Evolutionary conservation across 2,888 invertebrate genomes (phyloP).

Genomic region (Palloptera scutellata): DNA sequence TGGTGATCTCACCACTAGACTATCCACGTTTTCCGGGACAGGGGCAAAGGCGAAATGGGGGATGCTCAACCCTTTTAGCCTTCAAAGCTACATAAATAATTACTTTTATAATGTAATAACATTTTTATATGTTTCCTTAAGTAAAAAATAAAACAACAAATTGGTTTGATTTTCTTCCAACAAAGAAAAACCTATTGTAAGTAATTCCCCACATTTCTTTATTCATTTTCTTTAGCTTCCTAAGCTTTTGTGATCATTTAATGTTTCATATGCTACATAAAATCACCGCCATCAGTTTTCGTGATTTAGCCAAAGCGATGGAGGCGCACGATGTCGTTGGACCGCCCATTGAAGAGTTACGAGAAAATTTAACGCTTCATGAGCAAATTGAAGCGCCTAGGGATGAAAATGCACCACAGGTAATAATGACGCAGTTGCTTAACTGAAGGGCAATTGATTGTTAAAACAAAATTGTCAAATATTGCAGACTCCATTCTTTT

Average conservation of each 20-base stretch:
- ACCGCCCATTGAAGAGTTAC: slow-evolving; percentile 65
- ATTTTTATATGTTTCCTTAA: too few species aligned
- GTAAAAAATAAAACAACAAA: too few species aligned
- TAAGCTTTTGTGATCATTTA: slow-evolving; percentile 77
- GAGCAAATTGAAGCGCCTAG: slow-evolving; percentile 66
- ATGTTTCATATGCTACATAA: slow-evolving; percentile 74
- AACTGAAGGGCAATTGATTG: not conserved
- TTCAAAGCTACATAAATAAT: too few species aligned
- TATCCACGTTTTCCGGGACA: too few species aligned
- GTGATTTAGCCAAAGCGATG: slow-evolving; percentile 68
- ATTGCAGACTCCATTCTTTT: slow-evolving; percentile 56
- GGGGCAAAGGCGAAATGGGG: too few species aligned
- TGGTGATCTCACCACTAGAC: too few species aligned
- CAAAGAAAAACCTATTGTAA: too few species aligned
- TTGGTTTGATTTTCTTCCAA: not conserved
- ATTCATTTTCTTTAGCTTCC: slow-evolving; percentile 68
- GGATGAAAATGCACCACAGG: slow-evolving; percentile 64
- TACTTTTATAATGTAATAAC: too few species aligned
- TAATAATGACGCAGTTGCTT: slow-evolving; percentile 32
- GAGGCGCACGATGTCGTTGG: slow-evolving; percentile 67
- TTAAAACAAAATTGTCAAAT: not conserved
- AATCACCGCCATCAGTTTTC: slow-evolving; percentile 72
- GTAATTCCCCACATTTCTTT: not conserved
- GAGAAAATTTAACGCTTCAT: slow-evolving; percentile 63
- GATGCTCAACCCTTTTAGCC: too few species aligned